Evolutionary conservation across 2,888 invertebrate species (phyloP).

Genomic region (Pristionchus japonicus): DNA sequence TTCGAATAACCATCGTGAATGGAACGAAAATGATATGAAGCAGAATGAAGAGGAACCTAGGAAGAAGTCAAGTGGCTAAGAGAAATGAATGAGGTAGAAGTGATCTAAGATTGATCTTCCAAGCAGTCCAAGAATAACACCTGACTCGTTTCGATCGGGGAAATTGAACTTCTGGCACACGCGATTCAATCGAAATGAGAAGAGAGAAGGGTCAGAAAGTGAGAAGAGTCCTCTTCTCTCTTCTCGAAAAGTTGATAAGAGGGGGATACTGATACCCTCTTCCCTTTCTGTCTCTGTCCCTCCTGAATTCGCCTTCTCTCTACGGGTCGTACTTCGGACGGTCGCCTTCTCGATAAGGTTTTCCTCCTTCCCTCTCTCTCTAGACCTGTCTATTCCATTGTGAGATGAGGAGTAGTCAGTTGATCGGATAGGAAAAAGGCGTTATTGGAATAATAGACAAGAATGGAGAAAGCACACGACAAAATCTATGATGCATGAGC

Average conservation of each 20-base stretch:
- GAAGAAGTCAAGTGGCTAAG: too few relatives aligned
- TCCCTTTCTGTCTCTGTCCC: background rate
- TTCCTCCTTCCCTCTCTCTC: background rate
- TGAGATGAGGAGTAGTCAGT: background rate
- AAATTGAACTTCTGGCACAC: background rate
- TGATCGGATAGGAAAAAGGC: background rate
- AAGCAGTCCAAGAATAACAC: background rate
- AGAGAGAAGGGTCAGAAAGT: background rate
- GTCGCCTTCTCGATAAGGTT: conserved; percentile 19
- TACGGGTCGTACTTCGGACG: conserved; percentile 21
- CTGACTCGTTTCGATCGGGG: conserved; percentile 7
- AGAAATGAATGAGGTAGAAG: too few relatives aligned
- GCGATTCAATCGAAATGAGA: background rate
- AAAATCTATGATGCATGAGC: background rate
- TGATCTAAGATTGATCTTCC: background rate
- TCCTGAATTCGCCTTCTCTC: background rate
- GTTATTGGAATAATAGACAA: background rate
- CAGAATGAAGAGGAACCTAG: too few relatives aligned
- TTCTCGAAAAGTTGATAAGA: conserved; percentile 9
- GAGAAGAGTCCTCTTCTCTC: background rate
- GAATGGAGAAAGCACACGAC: background rate
- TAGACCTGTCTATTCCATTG: background rate
- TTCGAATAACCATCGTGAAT: too few relatives aligned
- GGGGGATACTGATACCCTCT: background rate
- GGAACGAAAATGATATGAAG: too few relatives aligned